Conservation (phyloP, 2,888 invertebrate genomes). For the Drosophila paucipuncta region DNA sequence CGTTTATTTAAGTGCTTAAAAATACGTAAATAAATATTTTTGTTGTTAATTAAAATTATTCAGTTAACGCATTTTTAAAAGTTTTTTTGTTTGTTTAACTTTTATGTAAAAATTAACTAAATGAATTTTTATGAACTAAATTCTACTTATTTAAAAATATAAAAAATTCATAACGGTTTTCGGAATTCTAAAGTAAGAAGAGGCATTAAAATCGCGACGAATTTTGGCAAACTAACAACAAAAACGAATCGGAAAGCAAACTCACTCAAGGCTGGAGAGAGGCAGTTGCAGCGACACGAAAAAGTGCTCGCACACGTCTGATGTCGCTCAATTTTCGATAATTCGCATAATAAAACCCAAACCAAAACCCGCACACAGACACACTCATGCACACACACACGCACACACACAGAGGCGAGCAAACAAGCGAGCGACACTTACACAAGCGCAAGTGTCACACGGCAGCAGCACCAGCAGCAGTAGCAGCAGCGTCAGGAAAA, state of each 20-base stretch:
- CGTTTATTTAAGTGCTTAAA: background rate
- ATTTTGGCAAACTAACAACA: background rate
- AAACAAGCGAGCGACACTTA: constrained; percentile 44
- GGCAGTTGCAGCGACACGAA: constrained; percentile 22
- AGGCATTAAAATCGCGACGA: background rate
- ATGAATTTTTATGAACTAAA: too few species aligned
- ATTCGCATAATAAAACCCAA: constrained; percentile 74
- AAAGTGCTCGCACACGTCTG: constrained; percentile 32
- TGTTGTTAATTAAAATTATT: background rate
- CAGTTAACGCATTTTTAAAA: background rate
- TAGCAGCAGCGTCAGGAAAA: constrained; percentile 40
- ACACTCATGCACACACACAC: constrained; percentile 34
- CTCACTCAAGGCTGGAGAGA: constrained; percentile 35
- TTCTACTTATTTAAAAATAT: background rate
- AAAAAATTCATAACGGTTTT: background rate
- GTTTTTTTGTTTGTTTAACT: background rate
- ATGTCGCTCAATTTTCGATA: constrained; percentile 77
- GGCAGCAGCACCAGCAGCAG: constrained; percentile 40
- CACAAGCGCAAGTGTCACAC: constrained; percentile 71
- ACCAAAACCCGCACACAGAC: constrained; percentile 45
- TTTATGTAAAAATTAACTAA: background rate
- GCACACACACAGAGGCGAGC: constrained; percentile 25
- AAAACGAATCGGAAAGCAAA: constrained; percentile 4
- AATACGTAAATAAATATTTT: background rate
- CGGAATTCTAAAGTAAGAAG: constrained; percentile 8